Percentiles rank a stretch among this genome's conserved stretches.
phyloP scores from a whole-genome alignment of 2,113 vertebrate genomes.

The Laticauda laticaudata region DNA sequence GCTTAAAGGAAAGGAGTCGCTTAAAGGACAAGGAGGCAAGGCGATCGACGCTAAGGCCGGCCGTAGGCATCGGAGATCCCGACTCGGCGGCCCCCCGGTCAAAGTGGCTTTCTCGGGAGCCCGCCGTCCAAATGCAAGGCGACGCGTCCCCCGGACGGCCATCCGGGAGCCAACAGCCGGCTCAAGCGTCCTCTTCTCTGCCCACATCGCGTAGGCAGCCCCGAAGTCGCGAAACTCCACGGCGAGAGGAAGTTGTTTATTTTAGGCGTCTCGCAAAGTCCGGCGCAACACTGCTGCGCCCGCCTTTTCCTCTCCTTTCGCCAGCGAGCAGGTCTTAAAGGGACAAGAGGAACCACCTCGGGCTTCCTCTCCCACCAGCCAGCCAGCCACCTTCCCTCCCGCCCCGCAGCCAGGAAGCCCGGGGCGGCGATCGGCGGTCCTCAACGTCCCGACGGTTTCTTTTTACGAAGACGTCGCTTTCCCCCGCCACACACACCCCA shows the following conservation, averaged over 20 bases:
- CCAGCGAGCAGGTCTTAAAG: conserved; percentile 1
- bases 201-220: not conserved
- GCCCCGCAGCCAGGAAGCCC: not conserved
- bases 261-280: conserved; percentile 13
- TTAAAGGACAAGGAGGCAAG: too few relatives aligned
- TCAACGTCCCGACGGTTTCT: not conserved
- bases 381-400: too few relatives aligned
- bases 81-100: not conserved
- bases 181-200: not conserved
- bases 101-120: not conserved
- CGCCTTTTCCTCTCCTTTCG: not conserved
- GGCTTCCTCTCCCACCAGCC: not conserved
- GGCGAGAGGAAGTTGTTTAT: conserved; percentile 25
- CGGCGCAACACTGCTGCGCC: not conserved
- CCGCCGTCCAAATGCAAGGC: not conserved
- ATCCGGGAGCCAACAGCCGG: not conserved
- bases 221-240: conserved; percentile 12
- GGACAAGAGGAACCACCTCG: not conserved
- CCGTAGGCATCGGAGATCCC: conserved; percentile 6
- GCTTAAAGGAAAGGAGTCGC: too few relatives aligned
- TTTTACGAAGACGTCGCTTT: not conserved
- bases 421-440: not conserved
- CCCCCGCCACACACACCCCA: too few relatives aligned
- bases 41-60: not conserved
- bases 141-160: not conserved